phyloP scores from a whole-genome alignment of 1,140 invertebrate species.

The Mylabris phalerata region DNA sequence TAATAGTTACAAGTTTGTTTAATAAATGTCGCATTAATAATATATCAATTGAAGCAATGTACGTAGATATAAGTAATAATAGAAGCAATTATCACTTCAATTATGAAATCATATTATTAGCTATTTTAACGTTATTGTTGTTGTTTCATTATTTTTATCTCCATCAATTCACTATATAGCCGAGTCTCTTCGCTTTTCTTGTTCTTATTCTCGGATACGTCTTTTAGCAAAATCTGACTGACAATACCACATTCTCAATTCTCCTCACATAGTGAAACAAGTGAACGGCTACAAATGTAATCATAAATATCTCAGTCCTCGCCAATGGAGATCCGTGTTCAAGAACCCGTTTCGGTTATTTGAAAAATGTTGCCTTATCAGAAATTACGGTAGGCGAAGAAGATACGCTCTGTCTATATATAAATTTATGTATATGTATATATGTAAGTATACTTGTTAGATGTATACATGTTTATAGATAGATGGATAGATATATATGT shows the following conservation, averaged over 20 bases:
- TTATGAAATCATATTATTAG: too few species aligned
- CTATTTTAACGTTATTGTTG: too few species aligned
- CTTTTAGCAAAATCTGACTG: conserved; percentile 27
- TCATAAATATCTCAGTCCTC: conserved; percentile 34
- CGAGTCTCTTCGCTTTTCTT: background rate
- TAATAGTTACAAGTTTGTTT: conserved; percentile 8
- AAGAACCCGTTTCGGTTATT: conserved; percentile 33
- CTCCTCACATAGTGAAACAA: conserved; percentile 35
- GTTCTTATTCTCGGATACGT: background rate
- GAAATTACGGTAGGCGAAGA: conserved; percentile 17
- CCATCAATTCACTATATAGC: background rate
- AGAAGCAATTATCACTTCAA: too few species aligned
- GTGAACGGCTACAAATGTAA: conserved; percentile 36
- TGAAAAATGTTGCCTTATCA: conserved; percentile 33
- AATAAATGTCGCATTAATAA: conserved; percentile 9
- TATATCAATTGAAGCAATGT: conserved; percentile 4
- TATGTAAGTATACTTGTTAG: too few species aligned
- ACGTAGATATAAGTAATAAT: background rate
- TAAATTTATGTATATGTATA: too few species aligned
- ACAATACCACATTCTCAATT: conserved; percentile 34
- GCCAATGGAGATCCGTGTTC: conserved; percentile 24
- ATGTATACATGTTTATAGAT: too few species aligned
- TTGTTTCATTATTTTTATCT: background rate
- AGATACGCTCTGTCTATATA: too few species aligned
- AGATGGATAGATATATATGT: too few species aligned